Percentiles rank a stretch among this genome's conserved stretches.
phyloP scores from a whole-genome alignment of 2,888 invertebrate genomes.

The Aphodius sticticus region DNA sequence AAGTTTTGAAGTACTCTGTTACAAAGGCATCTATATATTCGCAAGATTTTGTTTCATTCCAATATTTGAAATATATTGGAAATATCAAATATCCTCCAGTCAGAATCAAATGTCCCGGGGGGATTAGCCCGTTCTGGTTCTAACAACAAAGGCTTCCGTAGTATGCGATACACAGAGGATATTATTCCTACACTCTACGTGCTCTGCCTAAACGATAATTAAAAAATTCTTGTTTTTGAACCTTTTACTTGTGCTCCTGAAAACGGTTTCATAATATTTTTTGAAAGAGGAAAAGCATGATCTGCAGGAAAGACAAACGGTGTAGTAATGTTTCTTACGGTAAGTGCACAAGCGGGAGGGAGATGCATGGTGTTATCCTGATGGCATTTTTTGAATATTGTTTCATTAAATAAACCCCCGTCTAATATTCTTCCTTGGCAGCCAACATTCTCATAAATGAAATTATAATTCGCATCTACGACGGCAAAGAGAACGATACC shows the following conservation, averaged over 20 bases:
- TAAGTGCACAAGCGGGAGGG: background rate
- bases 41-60: too few relatives aligned
- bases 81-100: too few relatives aligned
- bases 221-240: slow-evolving; percentile 14
- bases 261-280: slow-evolving; percentile 12
- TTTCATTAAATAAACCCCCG: slow-evolving; percentile 9
- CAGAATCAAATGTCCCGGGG: too few relatives aligned
- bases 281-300: slow-evolving; percentile 14
- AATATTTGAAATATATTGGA: too few relatives aligned
- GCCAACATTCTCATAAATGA: slow-evolving; percentile 15
- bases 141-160: slow-evolving; percentile 19
- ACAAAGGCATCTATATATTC: too few relatives aligned
- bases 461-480: slow-evolving; percentile 14
- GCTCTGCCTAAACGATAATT: slow-evolving; percentile 9
- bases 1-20: too few relatives aligned
- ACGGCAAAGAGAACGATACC: slow-evolving; percentile 10
- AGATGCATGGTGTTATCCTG: slow-evolving; percentile 8
- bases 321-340: slow-evolving; percentile 6
- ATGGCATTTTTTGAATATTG: slow-evolving; percentile 13
- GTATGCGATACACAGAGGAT: slow-evolving; percentile 17
- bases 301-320: slow-evolving; percentile 13
- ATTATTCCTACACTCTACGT: background rate
- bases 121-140: slow-evolving; percentile 13
- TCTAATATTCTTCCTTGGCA: slow-evolving; percentile 13
- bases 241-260: slow-evolving; percentile 11